Evolutionary conservation across 2,888 invertebrate species (phyloP), one percentile per base, ranked within the genome.

Genomic region (Macaria liturata): DNA sequence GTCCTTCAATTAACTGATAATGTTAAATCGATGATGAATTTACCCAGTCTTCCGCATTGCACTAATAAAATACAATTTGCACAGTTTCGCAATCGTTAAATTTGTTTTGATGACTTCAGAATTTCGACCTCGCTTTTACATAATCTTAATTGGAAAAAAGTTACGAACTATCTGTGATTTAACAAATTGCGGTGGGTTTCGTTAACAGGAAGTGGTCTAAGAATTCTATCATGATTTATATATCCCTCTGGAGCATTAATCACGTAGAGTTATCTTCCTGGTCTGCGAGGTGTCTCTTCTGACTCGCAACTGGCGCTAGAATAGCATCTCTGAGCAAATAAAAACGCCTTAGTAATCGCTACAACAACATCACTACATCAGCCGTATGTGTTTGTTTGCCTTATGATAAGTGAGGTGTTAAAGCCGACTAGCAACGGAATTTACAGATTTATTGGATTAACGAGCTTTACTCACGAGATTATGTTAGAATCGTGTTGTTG

Each of bases 331-430:
- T 53, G n/a, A 57, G 60, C 49, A 64, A 65, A 67, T 66, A 61
- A 61, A 64, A 62, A 62, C 48, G 45, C 46, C 42, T 49, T 40
- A 51, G 43, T 62, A 64, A 69, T 57, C 61, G 59, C 50, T 61
- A 54, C 45, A 63, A 54, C 57, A 67, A 67, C 68, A 56, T 53
- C 56, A 57, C 59, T 57, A 53, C 61, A 58, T 60, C 61, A 61
- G 49, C 9, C 44, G 45, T 46, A 46, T 49, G 46, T 42, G 49
- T 62, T 51, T 67, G 65, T 69, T 67, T 69, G 64, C 49, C 48
- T 64, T 65, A 59, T 61, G 69, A 69, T 69, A 67, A 66, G 67
- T 63, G 61, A 61, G 63, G 54, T 62, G 47, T 62, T 63, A 57
- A 65, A 64, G 62, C 62, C 60, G 61, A 59, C 59, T 61, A 58